Evolutionary conservation across 2,797 vertebrate species (phyloP), one percentile per base, ranked within the genome.

Genomic region (Crypturellus tataupa): DNA sequence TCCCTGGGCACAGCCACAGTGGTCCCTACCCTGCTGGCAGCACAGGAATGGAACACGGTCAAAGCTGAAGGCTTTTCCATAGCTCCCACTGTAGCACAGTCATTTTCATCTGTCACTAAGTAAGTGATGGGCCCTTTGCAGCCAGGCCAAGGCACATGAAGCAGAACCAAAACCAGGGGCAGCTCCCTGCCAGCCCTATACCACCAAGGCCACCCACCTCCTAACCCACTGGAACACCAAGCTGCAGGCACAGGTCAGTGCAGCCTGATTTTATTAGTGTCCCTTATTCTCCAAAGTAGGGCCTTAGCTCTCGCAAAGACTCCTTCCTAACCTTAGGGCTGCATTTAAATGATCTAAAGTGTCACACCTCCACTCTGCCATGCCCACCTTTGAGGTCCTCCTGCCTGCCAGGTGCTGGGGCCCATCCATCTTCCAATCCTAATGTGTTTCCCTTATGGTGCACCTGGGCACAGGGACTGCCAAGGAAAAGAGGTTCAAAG

Each of bases 381-480:
- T 1, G 1, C 27, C 76, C 56, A 49, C 33, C 79, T 75, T 19
- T 0, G 0, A 85, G 64, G 27, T 53, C n/a, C 35, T 71, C 8
- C 24, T 51, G 31, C 64, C 42, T 0, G 0, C 51, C 63, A 72
- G 72, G 46, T 80, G n/a, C 40, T 62, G 33, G 12, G 44, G 4
- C 6, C 29, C 73, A 33, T 46, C 42, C 68, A 31, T 47, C n/a
- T 39, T 65, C 16, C 39, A 16, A 19, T 65, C 85, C 15, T 69
- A 58, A 81, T 35, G 44, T 11, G 53, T 63, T 5, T 35, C 55
- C 67, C 59, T 39, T 20, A 33, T 13, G 29, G 37, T 81, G 60
- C 18, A 0, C 35, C 16, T 2, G 0, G 64, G 35, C 69, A 68
- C 0, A 0, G 6, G 0, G 0, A 56, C 18, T 35, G 46, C 59